phyloP scores from a whole-genome alignment of 2,888 invertebrate species.

The Acleris laterana region DNA sequence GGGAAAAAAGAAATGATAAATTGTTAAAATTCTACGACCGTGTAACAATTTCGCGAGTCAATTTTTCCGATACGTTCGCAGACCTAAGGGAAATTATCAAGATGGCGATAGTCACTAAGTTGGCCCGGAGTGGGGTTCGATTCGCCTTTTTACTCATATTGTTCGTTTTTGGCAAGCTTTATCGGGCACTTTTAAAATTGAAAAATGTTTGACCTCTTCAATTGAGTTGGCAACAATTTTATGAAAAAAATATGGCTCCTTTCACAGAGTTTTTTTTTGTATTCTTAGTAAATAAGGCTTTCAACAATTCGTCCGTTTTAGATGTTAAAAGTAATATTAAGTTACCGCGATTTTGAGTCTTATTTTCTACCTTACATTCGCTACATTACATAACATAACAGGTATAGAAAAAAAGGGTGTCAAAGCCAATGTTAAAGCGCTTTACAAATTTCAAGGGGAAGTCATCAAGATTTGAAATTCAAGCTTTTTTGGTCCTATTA shows the following conservation, averaged over 20 bases:
- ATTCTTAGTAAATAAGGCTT: too few relatives aligned
- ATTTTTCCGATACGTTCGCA: slow-evolving; percentile 55
- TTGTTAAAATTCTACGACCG: slow-evolving; percentile 60
- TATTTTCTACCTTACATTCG: too few relatives aligned
- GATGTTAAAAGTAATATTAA: too few relatives aligned
- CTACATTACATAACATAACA: too few relatives aligned
- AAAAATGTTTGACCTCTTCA: slow-evolving; percentile 13
- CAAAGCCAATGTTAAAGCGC: too few relatives aligned
- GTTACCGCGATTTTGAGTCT: too few relatives aligned
- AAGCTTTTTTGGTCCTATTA: too few relatives aligned
- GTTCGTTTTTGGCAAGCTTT: slow-evolving; percentile 18
- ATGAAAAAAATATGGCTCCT: background rate
- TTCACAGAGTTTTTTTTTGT: background rate
- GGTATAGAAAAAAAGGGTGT: too few relatives aligned
- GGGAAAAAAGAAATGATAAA: slow-evolving; percentile 53
- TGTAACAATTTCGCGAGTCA: slow-evolving; percentile 65
- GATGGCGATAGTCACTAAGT: slow-evolving; percentile 47
- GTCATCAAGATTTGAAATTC: too few relatives aligned
- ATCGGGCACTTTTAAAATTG: slow-evolving; percentile 11
- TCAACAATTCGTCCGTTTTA: too few relatives aligned
- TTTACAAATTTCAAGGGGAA: too few relatives aligned
- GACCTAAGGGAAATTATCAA: slow-evolving; percentile 69
- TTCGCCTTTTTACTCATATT: slow-evolving; percentile 10
- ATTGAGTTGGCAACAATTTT: slow-evolving; percentile 9
- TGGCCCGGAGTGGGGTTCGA: slow-evolving; percentile 40